phyloP scores from a whole-genome alignment of 1,140 invertebrate species.

The Ctenoplectra terminalis region DNA sequence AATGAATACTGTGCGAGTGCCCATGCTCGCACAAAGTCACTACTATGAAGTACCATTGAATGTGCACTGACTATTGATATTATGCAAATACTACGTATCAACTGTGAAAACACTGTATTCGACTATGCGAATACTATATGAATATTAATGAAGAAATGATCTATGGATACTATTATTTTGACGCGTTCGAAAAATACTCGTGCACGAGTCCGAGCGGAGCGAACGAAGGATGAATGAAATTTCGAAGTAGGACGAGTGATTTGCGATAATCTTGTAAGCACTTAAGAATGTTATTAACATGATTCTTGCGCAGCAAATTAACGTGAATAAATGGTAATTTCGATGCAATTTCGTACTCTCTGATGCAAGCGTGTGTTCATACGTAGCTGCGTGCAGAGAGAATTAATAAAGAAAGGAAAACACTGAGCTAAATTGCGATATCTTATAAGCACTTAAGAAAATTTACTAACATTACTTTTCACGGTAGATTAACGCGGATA shows the following conservation, averaged over 20 bases:
- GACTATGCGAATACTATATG: background rate
- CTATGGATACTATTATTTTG: background rate
- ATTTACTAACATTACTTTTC: conserved; percentile 3
- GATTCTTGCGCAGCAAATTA: background rate
- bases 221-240: conserved; percentile 1
- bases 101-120: background rate
- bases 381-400: background rate
- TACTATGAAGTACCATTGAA: no score
- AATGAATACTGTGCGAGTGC: background rate
- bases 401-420: background rate
- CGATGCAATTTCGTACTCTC: background rate
- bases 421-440: background rate
- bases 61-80: background rate
- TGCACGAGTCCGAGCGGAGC: background rate
- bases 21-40: no score
- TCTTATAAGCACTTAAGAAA: background rate
- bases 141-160: background rate
- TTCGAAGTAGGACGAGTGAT: background rate
- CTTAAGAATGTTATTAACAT: background rate
- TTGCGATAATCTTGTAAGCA: background rate
- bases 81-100: background rate
- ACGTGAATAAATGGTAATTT: conserved; percentile 8
- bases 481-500: conserved; percentile 6
- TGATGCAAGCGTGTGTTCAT: background rate
- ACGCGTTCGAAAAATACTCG: background rate